Evolutionary conservation across 2,797 vertebrate genomes (phyloP), one percentile per base, ranked within the genome.

Genomic region (Clarias platycephalus): DNA sequence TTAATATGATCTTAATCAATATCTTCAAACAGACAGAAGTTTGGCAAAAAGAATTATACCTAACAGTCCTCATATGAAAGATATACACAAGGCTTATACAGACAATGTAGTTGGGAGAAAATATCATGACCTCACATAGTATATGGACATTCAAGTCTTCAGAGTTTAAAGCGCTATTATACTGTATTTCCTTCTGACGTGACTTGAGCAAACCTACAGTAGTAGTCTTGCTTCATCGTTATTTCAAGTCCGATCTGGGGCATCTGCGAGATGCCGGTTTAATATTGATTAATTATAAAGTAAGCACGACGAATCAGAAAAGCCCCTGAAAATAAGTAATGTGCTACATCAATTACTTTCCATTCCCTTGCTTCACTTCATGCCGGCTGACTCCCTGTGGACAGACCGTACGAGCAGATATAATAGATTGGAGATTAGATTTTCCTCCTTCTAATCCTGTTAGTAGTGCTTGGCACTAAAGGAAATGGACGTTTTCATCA

Each of bases 391-490:
- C 66, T 62, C 58, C 72, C 37, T 72, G 53, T 78, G 66, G 67
- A 74, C 58, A 62, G 63, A 28, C 84, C 72, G 22, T 80, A 80
- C 75, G 66, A 44, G 9, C 78, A 80, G 66, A 57, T 71, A 89
- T 86, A 85, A 88, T 79, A 86, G 67, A 84, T 84, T 77, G 79
- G 68, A 86, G 67, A 84, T 86, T 77, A 83, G 72, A 87, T 86
- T 88, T 87, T 64, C 57, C 58, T 83, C 75, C 57, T 83, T 88
- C 84, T 86, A 81, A 88, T 88, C 63, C 83, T 85, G 86, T 88
- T 88, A 87, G 74, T 75, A 18, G 78, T 74, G 58, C 37, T 78
- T 68, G 71, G 64, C 76, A 77, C 76, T 79, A 67, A 86, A 80
- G 83, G 60, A 75, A 75, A 63, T 84, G 80, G 84, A 83, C 49